Percentiles rank a stretch among this genome's conserved stretches.
Evolutionary conservation across 1,140 invertebrate genomes (phyloP).

Genomic region (Planococcus citri): DNA sequence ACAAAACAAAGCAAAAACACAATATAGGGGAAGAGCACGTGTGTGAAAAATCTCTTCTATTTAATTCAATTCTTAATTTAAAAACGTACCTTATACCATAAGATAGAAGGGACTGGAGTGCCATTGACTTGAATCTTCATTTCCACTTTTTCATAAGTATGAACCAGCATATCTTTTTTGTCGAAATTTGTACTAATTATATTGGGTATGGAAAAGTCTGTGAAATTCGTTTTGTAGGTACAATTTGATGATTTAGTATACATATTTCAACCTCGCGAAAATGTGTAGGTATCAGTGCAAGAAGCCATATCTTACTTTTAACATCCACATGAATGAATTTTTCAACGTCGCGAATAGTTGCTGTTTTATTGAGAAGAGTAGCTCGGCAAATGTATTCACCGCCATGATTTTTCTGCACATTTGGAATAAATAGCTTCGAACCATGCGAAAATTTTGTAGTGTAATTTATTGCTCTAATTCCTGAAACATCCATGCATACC

Average conservation of each 20-base stretch:
- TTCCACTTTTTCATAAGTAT: slow-evolving; percentile 32
- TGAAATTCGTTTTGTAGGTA: no score
- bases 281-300: no score
- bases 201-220: background rate
- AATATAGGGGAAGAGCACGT: no score
- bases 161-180: slow-evolving; percentile 10
- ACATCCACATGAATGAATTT: background rate
- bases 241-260: no score
- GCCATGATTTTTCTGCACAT: slow-evolving; percentile 16
- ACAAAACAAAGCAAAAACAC: slow-evolving; percentile 13
- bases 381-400: slow-evolving; percentile 16
- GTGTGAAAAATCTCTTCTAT: no score
- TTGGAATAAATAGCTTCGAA: slow-evolving; percentile 1
- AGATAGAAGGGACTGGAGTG: slow-evolving; percentile 36
- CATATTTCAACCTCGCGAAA: no score
- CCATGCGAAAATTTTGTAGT: slow-evolving; percentile 10
- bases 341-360: background rate
- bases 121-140: slow-evolving; percentile 34
- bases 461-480: slow-evolving; percentile 6
- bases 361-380: background rate
- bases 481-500: no score
- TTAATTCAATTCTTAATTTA: no score
- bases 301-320: background rate
- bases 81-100: slow-evolving; percentile 37
- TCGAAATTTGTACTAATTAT: slow-evolving; percentile 17